Evolutionary conservation across 2,888 invertebrate genomes (phyloP).

Genomic region (Ophion ellenae): DNA sequence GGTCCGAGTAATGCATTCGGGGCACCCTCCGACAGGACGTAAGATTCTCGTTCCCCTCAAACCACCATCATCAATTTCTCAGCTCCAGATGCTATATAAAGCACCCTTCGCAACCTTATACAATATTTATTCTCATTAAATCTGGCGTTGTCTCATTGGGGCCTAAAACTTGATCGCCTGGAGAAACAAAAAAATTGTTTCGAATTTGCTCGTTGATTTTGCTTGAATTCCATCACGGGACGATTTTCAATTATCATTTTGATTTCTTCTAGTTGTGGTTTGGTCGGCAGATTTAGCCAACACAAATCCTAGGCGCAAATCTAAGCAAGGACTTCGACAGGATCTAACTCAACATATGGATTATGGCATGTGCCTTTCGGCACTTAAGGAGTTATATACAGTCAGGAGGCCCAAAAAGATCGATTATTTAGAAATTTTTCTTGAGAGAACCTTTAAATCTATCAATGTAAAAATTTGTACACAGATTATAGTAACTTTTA

Average conservation of each 20-base stretch:
- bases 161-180: constrained; percentile 23
- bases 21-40: constrained; percentile 77
- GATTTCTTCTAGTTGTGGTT: background rate
- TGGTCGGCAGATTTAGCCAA: background rate
- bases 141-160: constrained; percentile 55
- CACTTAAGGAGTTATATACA: too few species aligned
- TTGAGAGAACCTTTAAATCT: too few species aligned
- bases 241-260: too few species aligned
- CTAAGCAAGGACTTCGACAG: too few species aligned
- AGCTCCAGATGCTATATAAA: constrained; percentile 68
- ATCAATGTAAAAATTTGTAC: too few species aligned
- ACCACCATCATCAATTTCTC: constrained; percentile 81
- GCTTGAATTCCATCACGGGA: background rate
- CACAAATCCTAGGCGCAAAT: too few species aligned
- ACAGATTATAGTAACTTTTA: too few species aligned
- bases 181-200: constrained; percentile 4
- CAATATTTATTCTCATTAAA: constrained; percentile 84
- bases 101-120: constrained; percentile 79
- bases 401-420: too few species aligned
- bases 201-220: background rate
- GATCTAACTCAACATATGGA: too few species aligned
- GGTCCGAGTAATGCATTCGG: constrained; percentile 82
- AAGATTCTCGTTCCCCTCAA: constrained; percentile 58
- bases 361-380: too few species aligned
- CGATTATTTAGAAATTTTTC: too few species aligned